Conservation (phyloP, 2,888 invertebrate species). For the Agrochola lychnidis region DNA sequence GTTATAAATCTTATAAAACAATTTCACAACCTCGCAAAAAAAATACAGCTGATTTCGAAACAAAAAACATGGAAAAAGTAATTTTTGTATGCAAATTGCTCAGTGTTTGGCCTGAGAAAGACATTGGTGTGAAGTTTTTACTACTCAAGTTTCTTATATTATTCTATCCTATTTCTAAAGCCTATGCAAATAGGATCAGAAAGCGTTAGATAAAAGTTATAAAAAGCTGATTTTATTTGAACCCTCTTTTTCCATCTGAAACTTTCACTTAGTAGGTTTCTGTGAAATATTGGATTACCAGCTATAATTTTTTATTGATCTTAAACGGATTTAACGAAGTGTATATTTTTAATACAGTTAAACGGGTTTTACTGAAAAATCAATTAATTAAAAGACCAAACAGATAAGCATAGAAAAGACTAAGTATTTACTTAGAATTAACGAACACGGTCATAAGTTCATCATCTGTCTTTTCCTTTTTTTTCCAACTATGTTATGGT, state of each 20-base stretch:
- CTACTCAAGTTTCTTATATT: conserved; percentile 20
- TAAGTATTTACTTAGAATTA: neutral
- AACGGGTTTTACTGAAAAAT: neutral
- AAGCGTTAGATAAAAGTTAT: conserved; percentile 10
- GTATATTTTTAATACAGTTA: neutral
- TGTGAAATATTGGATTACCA: conserved; percentile 8
- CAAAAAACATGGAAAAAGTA: conserved; percentile 15
- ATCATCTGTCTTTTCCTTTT: no score
- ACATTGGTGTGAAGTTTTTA: conserved; percentile 31
- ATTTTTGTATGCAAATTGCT: conserved; percentile 49
- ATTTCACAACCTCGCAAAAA: neutral
- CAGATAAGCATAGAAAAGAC: neutral
- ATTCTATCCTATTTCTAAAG: conserved; percentile 20
- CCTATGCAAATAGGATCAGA: conserved; percentile 25
- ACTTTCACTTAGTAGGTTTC: neutral
- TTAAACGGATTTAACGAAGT: neutral
- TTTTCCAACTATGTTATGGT: no score
- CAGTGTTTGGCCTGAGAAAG: conserved; percentile 1
- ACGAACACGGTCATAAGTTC: neutral
- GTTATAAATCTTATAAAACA: neutral
- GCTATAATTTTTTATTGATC: neutral
- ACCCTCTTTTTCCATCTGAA: neutral
- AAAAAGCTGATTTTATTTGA: conserved; percentile 26
- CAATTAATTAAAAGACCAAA: neutral
- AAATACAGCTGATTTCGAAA: neutral